A percentile compares a stretch with the other conserved stretches of the same genome.
Evolutionary conservation across 2,888 invertebrate species (phyloP).

Genomic region (Xestia xanthographa): DNA sequence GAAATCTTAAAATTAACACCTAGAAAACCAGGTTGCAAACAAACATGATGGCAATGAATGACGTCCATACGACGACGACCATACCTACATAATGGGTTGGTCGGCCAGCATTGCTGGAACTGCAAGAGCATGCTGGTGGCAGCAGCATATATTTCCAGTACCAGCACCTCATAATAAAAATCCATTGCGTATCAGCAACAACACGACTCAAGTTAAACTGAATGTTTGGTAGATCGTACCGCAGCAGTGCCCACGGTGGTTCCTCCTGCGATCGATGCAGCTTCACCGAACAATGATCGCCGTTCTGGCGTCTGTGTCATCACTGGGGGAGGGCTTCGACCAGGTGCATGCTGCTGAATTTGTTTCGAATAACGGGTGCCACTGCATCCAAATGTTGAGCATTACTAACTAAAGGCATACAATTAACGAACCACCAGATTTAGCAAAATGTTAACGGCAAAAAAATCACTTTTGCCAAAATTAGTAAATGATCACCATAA

Average conservation of each 20-base stretch:
- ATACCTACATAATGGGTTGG: background rate
- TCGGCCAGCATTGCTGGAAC: background rate
- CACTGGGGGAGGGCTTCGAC: slow-evolving; percentile 75
- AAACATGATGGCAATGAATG: background rate
- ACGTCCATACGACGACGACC: background rate
- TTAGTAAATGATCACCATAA: too few relatives aligned
- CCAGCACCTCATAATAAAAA: slow-evolving; percentile 6
- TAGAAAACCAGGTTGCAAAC: background rate
- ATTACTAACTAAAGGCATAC: too few relatives aligned
- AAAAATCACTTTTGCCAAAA: too few relatives aligned
- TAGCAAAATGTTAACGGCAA: too few relatives aligned
- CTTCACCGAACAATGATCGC: slow-evolving; percentile 97
- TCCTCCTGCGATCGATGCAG: slow-evolving; percentile 99
- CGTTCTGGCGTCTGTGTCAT: slow-evolving; percentile 90
- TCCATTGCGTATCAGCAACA: slow-evolving; percentile 25
- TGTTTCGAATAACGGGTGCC: slow-evolving; percentile 75
- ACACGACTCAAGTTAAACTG: slow-evolving; percentile 24
- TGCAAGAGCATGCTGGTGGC: background rate
- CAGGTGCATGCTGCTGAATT: slow-evolving; percentile 79
- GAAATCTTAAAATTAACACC: too few relatives aligned
- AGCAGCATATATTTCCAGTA: background rate
- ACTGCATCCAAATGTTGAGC: slow-evolving; percentile 49
- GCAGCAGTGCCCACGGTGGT: slow-evolving; percentile 99
- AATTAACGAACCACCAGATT: too few relatives aligned
- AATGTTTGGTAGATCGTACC: slow-evolving; percentile 84